Evolutionary conservation across 1,140 invertebrate species (phyloP).

Genomic region (Nasonia vitripennis): DNA sequence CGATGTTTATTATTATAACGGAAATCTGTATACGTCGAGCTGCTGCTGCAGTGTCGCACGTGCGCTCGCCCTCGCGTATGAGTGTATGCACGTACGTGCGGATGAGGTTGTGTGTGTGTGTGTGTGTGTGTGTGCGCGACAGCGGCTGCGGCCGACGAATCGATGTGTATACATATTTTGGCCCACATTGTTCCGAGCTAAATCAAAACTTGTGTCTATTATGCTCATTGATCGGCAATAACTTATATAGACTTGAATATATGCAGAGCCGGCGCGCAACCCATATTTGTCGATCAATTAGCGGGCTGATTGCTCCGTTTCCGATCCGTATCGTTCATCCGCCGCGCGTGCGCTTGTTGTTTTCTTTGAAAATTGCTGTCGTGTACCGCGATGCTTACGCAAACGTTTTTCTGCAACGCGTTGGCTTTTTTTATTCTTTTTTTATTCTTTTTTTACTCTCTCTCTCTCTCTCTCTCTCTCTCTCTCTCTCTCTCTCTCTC

Average conservation of each 20-base stretch:
- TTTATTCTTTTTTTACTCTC: too few species aligned
- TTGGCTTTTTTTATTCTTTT: background rate
- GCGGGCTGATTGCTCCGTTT: background rate
- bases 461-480: too few species aligned
- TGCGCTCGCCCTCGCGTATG: background rate
- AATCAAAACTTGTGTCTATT: constrained; percentile 49
- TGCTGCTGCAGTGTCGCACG: background rate
- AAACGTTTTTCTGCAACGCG: background rate
- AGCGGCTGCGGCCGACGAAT: background rate
- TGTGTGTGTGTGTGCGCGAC: background rate
- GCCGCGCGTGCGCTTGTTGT: background rate
- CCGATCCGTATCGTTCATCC: background rate
- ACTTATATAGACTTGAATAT: constrained; percentile 18
- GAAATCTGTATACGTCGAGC: constrained; percentile 44
- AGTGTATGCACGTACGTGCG: background rate
- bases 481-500: too few species aligned
- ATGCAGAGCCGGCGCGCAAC: background rate
- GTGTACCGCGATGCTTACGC: background rate
- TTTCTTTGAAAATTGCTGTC: background rate
- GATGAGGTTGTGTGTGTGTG: background rate
- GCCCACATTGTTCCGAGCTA: constrained; percentile 3
- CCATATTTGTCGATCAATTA: constrained; percentile 44
- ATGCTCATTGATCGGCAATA: constrained; percentile 27
- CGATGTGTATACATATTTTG: constrained; percentile 45
- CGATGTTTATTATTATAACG: constrained; percentile 53